Percentiles rank a stretch among this genome's conserved stretches.
Conservation (phyloP, 2,113 vertebrate genomes). For the Turnix velox region DNA sequence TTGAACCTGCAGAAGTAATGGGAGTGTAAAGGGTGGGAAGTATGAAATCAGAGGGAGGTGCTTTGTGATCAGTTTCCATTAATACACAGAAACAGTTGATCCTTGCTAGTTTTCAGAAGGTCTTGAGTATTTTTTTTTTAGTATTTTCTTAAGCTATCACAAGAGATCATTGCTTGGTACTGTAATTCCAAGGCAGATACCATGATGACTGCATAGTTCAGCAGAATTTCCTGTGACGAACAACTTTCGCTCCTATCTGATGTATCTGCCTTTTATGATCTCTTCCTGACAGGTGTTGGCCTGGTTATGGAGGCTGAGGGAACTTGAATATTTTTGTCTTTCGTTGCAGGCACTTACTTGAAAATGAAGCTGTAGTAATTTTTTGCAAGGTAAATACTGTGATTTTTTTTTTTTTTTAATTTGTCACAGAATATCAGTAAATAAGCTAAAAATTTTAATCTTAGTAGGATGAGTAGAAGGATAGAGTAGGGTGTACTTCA, state of each 20-base stretch:
- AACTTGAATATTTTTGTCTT: background rate
- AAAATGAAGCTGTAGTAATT: accelerated
- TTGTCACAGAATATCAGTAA: background rate
- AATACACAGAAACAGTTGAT: accelerated
- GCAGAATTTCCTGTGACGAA: conserved; percentile 55
- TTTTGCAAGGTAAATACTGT: background rate
- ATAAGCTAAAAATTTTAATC: background rate
- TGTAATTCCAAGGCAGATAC: background rate
- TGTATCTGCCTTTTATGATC: conserved; percentile 7
- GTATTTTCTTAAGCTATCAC: background rate
- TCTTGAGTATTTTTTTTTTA: background rate
- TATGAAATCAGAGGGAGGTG: background rate
- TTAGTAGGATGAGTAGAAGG: background rate
- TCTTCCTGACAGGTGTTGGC: accelerated
- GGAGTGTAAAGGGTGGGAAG: background rate
- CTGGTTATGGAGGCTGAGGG: background rate
- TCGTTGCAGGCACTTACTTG: background rate
- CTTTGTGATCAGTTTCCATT: background rate
- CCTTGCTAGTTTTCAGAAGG: background rate
- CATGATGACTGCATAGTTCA: conserved; percentile 74
- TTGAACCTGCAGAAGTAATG: background rate
- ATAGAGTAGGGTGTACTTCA: background rate
- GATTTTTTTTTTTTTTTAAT: too few relatives aligned
- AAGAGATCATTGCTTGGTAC: accelerated
- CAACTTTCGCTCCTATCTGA: conserved; percentile 56